Base-by-base conservation (phyloP, 2,888 invertebrate species). In the Acleris laterana region DNA sequence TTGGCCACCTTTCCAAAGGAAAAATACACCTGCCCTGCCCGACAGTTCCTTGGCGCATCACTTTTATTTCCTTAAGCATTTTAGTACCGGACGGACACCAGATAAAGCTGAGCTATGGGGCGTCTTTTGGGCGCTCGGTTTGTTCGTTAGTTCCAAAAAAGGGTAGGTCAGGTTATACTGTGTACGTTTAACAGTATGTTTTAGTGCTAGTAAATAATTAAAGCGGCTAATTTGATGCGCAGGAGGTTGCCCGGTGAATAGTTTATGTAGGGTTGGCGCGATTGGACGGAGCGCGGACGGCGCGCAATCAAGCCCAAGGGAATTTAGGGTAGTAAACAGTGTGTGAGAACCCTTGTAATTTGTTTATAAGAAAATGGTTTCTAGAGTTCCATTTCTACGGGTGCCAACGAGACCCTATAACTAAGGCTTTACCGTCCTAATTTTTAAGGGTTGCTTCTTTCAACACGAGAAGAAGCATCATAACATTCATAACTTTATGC, bases 161-260 rank as follows among this genome's bases (percentile, higher is more conserved):
- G 79, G 80, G 82, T 75, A 83, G 88, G 78, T 87, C 89, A 81
- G 69, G 73, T 75, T 83, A 77, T 71, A 69, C 75, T 85, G 85
- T 79, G 76, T 77, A 76, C 72, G 77, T 82, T 84, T 84, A 85
- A 82, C 84, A 80, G 80, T 80, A 81, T 74, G 87, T 88, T 92
- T 91, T 90, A 93, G 82, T 88, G 84, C 85, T 85, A 87, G 90
- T 91, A 90, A 91, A 93, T 90, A 91, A 90, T 89, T 89, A 88
- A 85, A 88, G 81, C 84, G 74, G 84, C 87, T 91, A 93, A 93
- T 93, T 93, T 91, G 92, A 92, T 93, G 92, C 80, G 88, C 81
- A 75, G 79, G 84, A 84, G 84, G 80, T 79, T 80, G 80, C 77
- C 80, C 75, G 73, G 76, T 78, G 78, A 77, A 80, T 80, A 79